These are phyloP conservation scores for Myotis daubentonii DNA, from an alignment of 2,797 vertebrate species.

Conservation along the genomic window DNA sequence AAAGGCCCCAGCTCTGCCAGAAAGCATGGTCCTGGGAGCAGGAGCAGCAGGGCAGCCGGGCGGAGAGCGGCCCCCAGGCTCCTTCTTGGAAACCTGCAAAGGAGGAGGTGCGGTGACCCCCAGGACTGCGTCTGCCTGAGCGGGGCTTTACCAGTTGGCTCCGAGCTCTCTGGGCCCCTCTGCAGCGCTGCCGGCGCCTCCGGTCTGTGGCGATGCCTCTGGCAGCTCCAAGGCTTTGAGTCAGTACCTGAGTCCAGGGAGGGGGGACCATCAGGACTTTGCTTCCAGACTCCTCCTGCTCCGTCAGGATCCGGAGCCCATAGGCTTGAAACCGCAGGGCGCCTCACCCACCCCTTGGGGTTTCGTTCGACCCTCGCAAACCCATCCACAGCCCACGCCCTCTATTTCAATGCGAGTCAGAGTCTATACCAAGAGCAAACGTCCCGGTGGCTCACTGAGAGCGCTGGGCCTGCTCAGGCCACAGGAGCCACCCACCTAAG, in stretches of 20 bases:
- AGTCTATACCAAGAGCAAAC: accelerated
- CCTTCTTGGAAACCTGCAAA: background rate
- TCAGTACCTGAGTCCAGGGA: background rate
- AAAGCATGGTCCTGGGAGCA: background rate
- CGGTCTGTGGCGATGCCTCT: background rate
- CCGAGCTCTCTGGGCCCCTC: background rate
- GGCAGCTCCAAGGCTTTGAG: background rate
- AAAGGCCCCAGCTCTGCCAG: background rate
- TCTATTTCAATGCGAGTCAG: background rate
- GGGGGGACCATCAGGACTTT: background rate
- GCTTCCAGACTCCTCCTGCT: background rate
- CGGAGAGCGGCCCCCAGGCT: background rate
- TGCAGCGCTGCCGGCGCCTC: background rate
- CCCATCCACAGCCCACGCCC: accelerated
- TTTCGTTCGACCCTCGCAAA: accelerated
- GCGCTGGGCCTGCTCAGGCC: background rate
- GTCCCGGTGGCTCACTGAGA: background rate
- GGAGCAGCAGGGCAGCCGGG: background rate
- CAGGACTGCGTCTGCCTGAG: background rate
- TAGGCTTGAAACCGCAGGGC: accelerated
- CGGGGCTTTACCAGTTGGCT: background rate
- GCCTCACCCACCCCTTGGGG: too few relatives aligned
- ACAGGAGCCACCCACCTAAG: background rate
- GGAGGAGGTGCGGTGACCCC: background rate
- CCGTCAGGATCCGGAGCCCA: background rate